Percentiles rank a stretch among this genome's conserved stretches.
phyloP scores from a whole-genome alignment of 2,113 vertebrate species.

The Acanthochromis polyacanthus region DNA sequence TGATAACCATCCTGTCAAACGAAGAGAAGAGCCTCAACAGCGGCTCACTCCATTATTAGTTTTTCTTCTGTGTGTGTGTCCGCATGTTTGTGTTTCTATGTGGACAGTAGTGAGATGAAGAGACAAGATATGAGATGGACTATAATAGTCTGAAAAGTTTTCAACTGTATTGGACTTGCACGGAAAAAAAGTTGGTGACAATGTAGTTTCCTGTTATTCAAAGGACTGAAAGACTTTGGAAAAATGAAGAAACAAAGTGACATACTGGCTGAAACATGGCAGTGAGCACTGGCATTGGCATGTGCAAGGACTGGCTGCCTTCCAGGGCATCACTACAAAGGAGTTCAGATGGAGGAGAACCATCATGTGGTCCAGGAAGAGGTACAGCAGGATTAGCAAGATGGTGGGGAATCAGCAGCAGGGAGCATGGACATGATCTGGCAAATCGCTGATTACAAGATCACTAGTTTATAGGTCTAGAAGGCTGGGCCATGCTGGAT shows the following conservation, averaged over 20 bases:
- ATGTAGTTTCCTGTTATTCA: background rate
- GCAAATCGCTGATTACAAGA: background rate
- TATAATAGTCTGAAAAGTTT: conserved; percentile 42
- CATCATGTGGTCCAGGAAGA: background rate
- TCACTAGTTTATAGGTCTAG: background rate
- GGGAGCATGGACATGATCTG: background rate
- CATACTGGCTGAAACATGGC: background rate
- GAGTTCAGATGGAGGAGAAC: background rate
- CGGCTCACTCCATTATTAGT: conserved; percentile 36
- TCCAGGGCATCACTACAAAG: background rate
- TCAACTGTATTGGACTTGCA: conserved; percentile 21
- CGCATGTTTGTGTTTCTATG: background rate
- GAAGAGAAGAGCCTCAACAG: conserved; percentile 33
- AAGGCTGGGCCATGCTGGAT: background rate
- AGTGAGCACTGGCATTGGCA: background rate
- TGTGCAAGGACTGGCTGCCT: background rate
- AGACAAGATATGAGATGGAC: conserved; percentile 30
- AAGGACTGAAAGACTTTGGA: no score
- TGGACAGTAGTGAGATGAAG: conserved; percentile 9
- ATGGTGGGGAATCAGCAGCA: background rate
- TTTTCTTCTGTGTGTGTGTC: background rate
- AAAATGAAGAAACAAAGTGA: background rate
- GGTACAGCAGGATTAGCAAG: background rate
- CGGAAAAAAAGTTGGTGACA: background rate
- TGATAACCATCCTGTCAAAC: conserved; percentile 44